Base-by-base conservation (phyloP, 2,113 vertebrate species). In the Callipepla californica region DNA sequence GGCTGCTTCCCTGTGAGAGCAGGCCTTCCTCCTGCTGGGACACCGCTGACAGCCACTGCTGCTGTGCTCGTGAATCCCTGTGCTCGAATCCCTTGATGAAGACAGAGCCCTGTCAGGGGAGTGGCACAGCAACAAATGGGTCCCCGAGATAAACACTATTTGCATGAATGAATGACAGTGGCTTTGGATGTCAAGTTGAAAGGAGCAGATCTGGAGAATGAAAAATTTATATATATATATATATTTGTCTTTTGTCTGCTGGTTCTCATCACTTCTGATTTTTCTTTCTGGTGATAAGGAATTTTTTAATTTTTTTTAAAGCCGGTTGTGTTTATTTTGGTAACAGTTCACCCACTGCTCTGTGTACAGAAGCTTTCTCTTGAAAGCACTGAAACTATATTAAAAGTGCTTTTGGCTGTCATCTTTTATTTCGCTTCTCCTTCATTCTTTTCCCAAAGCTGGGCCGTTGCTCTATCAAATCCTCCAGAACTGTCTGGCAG, bases 331-430 rank as follows among this genome's bases (percentile, higher is more conserved):
- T 96, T 96, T 95, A 89, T 97, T 96, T 96, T 88, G 93, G 88
- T 94, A 94, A 89, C 85, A 90, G 90, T 90, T 95, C 92, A 75
- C 93, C 90, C 88, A 76, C 86, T 89, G 69, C 84, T 87, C 65
- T 90, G 85, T 85, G 69, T 92, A 84, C 85, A 90, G 75, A 92
- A 90, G 94, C 85, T 96, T 96, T 95, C 93, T 94, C 94, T 95
- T 95, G 94, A 89, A 93, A 95, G 83, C 86, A 91, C 69, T 88
- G 95, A 89, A 97, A 93, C 87, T 91, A 85, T 95, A 90, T 93
- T 95, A 87, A 88, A 96, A 93, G 94, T 92, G 87, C 87, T 92
- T 96, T 90, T 95, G 93, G 94, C 94, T 96, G 95, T 94, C 95
- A 91, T 92, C 94, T 96, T 96, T 91, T 90, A 89, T 94, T 94